Percentiles rank a stretch among this genome's conserved stretches.
These are phyloP conservation scores for Chascanopsetta lugubris DNA, from an alignment of 2,113 vertebrate species.

Conservation along the genomic window DNA sequence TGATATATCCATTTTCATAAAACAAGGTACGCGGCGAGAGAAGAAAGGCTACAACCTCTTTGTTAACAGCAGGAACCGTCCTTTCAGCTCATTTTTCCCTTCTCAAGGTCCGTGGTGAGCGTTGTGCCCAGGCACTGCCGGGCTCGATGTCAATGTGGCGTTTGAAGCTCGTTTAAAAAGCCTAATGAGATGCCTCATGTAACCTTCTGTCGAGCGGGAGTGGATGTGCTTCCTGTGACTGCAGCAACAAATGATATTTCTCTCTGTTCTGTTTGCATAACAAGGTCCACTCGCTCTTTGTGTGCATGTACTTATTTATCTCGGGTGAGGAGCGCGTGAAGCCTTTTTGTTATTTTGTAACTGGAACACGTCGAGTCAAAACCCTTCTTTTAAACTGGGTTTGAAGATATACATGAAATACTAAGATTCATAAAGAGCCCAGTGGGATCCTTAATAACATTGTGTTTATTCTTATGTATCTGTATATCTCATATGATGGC, in stretches of 20 bases:
- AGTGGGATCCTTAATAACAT: background rate
- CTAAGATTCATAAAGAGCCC: background rate
- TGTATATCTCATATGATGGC: background rate
- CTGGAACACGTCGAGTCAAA: background rate
- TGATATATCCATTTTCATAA: constrained; percentile 13
- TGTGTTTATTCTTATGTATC: background rate
- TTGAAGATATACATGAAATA: background rate
- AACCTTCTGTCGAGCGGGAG: constrained; percentile 2
- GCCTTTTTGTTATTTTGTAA: background rate
- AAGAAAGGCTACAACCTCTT: background rate
- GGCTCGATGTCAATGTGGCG: constrained; percentile 20
- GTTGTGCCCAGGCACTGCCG: constrained; percentile 18
- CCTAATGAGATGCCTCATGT: constrained; percentile 47
- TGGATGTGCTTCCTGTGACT: constrained; percentile 18
- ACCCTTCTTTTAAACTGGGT: background rate
- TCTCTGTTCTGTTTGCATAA: constrained; percentile 22
- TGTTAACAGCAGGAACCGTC: constrained; percentile 21
- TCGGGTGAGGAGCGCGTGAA: background rate
- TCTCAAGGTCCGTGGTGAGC: constrained; percentile 1
- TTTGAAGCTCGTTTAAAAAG: constrained; percentile 33
- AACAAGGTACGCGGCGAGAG: background rate
- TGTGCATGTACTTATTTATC: constrained; percentile 12
- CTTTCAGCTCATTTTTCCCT: constrained; percentile 9
- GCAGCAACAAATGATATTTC: background rate
- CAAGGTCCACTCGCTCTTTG: background rate